A percentile compares a stretch with the other conserved stretches of the same genome.
phyloP scores from a whole-genome alignment of 1,140 invertebrate genomes.

The Lamellibrachia luymesi region DNA sequence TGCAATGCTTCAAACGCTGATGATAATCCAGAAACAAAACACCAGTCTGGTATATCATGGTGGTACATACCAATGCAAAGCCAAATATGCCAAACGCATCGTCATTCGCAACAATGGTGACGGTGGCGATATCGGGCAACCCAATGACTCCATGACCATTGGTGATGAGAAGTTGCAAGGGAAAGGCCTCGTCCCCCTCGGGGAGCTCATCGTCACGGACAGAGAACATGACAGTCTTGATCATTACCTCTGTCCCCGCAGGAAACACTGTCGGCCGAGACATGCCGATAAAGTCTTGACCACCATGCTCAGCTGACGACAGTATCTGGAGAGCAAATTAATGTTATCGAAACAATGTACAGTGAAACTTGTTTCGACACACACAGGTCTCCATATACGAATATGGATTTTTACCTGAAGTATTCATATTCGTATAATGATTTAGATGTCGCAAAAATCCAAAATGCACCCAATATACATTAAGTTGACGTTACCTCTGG shows the following conservation, averaged over 20 bases:
- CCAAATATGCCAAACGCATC: slow-evolving; percentile 52
- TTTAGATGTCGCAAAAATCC: background rate
- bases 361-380: background rate
- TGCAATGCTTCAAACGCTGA: too few relatives aligned
- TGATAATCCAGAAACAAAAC: too few relatives aligned
- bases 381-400: background rate
- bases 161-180: slow-evolving; percentile 33
- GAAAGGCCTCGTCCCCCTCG: slow-evolving; percentile 45
- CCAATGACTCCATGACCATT: slow-evolving; percentile 30
- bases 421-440: background rate
- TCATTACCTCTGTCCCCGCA: slow-evolving; percentile 10
- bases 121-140: slow-evolving; percentile 31
- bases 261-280: slow-evolving; percentile 20
- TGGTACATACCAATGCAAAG: slow-evolving; percentile 31
- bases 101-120: slow-evolving; percentile 50
- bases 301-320: background rate
- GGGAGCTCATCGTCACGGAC: slow-evolving; percentile 46
- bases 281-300: slow-evolving; percentile 24
- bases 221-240: slow-evolving; percentile 41
- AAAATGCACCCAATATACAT: too few relatives aligned
- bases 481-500: too few relatives aligned
- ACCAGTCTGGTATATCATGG: too few relatives aligned
- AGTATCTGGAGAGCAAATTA: slow-evolving; percentile 14
- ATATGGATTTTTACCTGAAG: background rate
- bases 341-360: background rate